Base-by-base conservation (phyloP, 1,140 invertebrate genomes). In the Leptestheria dahalacensis region DNA sequence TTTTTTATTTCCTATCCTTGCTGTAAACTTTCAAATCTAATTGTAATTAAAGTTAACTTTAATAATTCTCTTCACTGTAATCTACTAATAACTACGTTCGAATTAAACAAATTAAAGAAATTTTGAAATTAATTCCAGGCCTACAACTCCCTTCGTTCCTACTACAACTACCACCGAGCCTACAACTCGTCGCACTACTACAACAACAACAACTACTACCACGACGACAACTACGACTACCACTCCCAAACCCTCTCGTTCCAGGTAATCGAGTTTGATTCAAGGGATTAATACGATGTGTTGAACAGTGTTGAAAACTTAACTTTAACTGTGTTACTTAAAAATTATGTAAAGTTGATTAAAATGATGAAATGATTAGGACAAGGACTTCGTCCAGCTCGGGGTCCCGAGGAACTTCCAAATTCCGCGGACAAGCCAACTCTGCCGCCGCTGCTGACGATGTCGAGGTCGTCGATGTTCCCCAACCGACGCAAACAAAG, bases 161-260 rank as follows among this genome's bases (percentile, higher is more conserved):
- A 41, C 33, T 15, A 41, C 33, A 41, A 41, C 33, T 41, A 41
- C 33, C 6, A 41, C 33, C 6, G 33, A 41, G 15, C 33, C 33
- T 41, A 41, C 33, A 6, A 41, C 33, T 41, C 33, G 33, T 55
- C 33, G 53, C 28, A 55, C 15, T 18, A 25, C 25, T 3, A 9
- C 33, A 20, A 20, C 53, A n/a, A 55, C 53, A 11, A 55, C 53
- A 15, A 55, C 53, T 29, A 55, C 53, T 12, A 60, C 48, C 18
- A 60, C 58, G 1, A 60, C 58, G 1, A 60, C 58, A 23, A 60
- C 58, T 18, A 60, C 58, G 1, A 50, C 47, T 29, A 60, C 58
- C 21, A 60, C 58, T 11, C 25, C 58, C 11, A 50, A 20, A 52
- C 28, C 58, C 4, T 28, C 33, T 41, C 6, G 33, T 15, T 41